These are phyloP conservation scores for Cercopithecus mona DNA, from an alignment of 2,113 vertebrate genomes.

Conservation along the genomic window DNA sequence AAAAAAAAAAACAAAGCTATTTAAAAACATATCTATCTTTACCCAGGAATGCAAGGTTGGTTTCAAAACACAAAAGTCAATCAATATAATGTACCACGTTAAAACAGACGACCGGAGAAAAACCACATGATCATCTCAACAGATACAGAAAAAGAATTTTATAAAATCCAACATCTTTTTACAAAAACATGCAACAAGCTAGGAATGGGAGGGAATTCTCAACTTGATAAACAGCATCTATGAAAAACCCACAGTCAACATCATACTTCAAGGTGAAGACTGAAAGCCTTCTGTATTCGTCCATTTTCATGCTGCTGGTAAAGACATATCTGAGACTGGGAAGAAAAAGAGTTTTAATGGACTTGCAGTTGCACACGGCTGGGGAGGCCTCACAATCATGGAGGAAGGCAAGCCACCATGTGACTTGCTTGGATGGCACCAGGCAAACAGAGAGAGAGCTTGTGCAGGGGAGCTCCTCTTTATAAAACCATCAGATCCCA, in stretches of 20 bases:
- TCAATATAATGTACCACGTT: not conserved
- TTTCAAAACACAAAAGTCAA: slow-evolving; percentile 34
- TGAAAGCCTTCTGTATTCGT: not conserved
- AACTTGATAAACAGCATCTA: not conserved
- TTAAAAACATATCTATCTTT: not conserved
- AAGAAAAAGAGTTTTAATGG: too few species aligned
- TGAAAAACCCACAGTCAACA: not conserved
- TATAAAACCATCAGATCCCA: too few species aligned
- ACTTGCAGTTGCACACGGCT: too few species aligned
- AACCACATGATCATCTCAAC: not conserved
- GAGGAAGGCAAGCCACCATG: too few species aligned
- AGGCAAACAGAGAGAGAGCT: too few species aligned
- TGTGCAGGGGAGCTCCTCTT: too few species aligned
- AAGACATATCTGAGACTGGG: too few species aligned
- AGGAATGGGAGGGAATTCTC: not conserved
- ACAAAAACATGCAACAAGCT: not conserved
- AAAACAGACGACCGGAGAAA: not conserved
- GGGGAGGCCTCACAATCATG: too few species aligned
- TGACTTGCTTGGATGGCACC: too few species aligned
- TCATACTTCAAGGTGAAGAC: not conserved
- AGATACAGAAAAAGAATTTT: not conserved
- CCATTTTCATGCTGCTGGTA: too few species aligned
- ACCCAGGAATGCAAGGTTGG: not conserved
- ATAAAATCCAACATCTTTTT: not conserved
- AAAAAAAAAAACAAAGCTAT: not conserved